A percentile compares a stretch with the other conserved stretches of the same genome.
Conservation (phyloP, 92 coral and sea anemone genomes). For the Porites divaricata region DNA sequence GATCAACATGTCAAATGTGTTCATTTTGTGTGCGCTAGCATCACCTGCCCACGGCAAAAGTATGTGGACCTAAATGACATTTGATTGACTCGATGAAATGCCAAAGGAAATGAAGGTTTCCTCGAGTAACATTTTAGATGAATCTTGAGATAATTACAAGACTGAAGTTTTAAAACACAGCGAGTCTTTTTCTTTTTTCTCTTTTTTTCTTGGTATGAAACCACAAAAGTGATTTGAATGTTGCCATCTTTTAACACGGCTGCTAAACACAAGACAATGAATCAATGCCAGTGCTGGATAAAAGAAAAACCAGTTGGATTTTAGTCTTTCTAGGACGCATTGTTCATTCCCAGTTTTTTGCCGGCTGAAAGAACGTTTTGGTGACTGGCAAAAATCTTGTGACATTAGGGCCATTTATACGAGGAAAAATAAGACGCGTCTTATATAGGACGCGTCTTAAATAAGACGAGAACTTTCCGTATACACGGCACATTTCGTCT, state of each 20-base stretch:
- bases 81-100: conserved; percentile 1
- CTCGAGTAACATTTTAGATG: too few species aligned
- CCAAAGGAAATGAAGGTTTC: conserved; percentile 16
- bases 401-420: too few species aligned
- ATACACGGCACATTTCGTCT: too few species aligned
- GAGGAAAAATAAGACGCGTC: too few species aligned
- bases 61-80: neutral
- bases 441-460: too few species aligned
- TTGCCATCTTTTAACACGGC: neutral
- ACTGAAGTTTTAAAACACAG: too few species aligned
- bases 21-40: neutral
- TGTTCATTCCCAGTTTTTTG: too few species aligned
- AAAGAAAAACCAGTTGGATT: neutral
- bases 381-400: too few species aligned
- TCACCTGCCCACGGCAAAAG: neutral
- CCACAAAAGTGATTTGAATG: too few species aligned
- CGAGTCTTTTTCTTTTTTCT: neutral
- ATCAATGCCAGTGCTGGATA: neutral
- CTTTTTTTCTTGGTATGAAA: too few species aligned
- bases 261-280: neutral
- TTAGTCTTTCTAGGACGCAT: neutral
- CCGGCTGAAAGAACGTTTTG: too few species aligned
- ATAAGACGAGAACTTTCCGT: too few species aligned
- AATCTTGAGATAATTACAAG: neutral
- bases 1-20: neutral